Evolutionary conservation across 2,888 invertebrate genomes (phyloP), one percentile per base, ranked within the genome.

Genomic region (Fragum fragum): DNA sequence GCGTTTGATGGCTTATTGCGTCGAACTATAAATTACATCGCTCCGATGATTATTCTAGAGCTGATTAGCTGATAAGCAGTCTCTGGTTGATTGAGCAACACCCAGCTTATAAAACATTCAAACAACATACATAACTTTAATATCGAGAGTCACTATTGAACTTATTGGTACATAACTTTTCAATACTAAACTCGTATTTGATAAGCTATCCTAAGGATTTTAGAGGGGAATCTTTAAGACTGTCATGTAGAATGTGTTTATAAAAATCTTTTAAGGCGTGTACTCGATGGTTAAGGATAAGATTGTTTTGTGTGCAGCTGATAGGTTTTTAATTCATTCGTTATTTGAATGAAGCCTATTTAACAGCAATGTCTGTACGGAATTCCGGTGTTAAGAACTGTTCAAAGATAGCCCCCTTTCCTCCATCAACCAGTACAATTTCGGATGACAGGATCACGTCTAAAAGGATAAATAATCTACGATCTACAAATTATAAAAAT

Each of bases 381-480:
- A 83, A 83, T 42, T 76, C 66, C 42, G 76, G 73, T 47, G 79
- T 79, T 23, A 74, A 66, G n/a, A 83, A 79, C 42, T 73, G 55
- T 53, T 71, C 69, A 39, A 83, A 83, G 63, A 70, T 83, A 18
- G 63, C 79, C n/a, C 83, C 83, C 1, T 70, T 79, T 55, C 79
- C 79, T 1, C 71, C 73, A 21, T 70, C 76, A 3, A 39, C 70
- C 7, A 73, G 63, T 26, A 53, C 71, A 21, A 53, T 74, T 9
- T 21, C 57, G 0, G 70, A 79, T 18, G 73, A 66, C 7, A 76
- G 76, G 47, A 73, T 76, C 26, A 63, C 79, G 0, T 39, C 63
- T 3, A 69, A 61, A 47, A 36, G 70, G 16, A 61, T 66, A 14
- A 23, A 66, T 42, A 42, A 66, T 18, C 36, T 66, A 1, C n/a